Conservation (phyloP, 2,797 vertebrate species). For the Sebastes matsubarae region DNA sequence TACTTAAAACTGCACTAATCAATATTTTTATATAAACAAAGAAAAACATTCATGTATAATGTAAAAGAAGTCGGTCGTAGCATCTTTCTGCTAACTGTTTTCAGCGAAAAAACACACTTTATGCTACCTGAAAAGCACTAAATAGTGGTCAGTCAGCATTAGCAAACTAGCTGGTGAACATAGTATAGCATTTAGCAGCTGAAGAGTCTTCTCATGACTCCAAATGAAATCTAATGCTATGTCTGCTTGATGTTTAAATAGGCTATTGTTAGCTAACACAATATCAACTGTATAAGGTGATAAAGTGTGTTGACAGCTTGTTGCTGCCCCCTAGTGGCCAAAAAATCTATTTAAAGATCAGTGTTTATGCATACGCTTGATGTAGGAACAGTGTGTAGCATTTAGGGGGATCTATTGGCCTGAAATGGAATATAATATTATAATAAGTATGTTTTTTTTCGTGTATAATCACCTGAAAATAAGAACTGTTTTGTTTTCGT, state of each 20-base stretch:
- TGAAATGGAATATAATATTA: no score
- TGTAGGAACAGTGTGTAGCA: no score
- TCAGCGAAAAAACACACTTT: no score
- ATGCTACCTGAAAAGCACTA: not conserved
- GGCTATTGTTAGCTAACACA: not conserved
- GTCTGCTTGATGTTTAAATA: not conserved
- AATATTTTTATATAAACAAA: not conserved
- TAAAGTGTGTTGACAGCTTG: not conserved
- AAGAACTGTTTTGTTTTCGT: no score
- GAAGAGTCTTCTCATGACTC: not conserved
- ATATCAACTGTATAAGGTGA: not conserved
- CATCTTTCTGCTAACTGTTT: no score
- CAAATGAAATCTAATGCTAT: not conserved
- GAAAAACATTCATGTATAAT: not conserved
- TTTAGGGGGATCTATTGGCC: no score
- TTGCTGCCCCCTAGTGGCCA: not conserved
- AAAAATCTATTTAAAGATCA: not conserved
- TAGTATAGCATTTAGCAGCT: not conserved
- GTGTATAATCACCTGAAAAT: no score
- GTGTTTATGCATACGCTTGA: not conserved
- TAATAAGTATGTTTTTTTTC: no score
- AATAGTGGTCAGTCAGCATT: not conserved
- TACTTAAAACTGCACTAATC: not conserved
- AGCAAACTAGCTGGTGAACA: not conserved
- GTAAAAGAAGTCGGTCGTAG: not conserved